Evolutionary conservation across 2,888 invertebrate species (phyloP).

Genomic region (Alsophila aescularia): DNA sequence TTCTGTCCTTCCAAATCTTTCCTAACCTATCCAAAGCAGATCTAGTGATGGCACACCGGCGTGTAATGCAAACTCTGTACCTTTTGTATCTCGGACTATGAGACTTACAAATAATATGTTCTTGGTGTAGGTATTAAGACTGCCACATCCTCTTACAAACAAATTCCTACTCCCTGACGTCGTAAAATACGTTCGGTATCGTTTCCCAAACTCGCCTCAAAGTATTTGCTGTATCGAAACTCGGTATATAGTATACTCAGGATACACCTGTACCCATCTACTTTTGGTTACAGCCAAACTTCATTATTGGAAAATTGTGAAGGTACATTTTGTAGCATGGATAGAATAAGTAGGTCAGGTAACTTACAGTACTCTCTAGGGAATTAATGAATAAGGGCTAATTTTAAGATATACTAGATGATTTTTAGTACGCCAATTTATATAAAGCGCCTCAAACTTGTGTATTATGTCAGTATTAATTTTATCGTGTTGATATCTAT

Average conservation of each 20-base stretch:
- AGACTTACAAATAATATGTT: too few species aligned
- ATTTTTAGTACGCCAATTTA: too few species aligned
- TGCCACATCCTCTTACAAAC: neutral
- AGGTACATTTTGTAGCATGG: neutral
- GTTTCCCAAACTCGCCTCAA: neutral
- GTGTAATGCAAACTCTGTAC: too few species aligned
- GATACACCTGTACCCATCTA: neutral
- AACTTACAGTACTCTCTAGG: neutral
- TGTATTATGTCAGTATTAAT: too few species aligned
- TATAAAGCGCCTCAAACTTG: too few species aligned
- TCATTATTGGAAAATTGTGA: slow-evolving; percentile 12
- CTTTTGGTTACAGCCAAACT: slow-evolving; percentile 14
- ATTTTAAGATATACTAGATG: neutral
- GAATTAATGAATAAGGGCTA: neutral
- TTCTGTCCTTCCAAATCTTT: too few species aligned
- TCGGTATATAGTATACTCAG: neutral
- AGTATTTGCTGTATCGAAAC: slow-evolving; percentile 1
- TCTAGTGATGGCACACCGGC: too few species aligned
- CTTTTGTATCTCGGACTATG: too few species aligned
- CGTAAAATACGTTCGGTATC: slow-evolving; percentile 7
- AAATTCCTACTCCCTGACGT: neutral
- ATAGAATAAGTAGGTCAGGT: neutral
- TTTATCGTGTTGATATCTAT: too few species aligned
- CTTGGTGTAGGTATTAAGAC: too few species aligned
- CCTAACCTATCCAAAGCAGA: too few species aligned